Percentiles rank a stretch among this genome's conserved stretches.
These are phyloP conservation scores for Zonitis immaculata DNA, from an alignment of 2,888 invertebrate species.

Conservation along the genomic window DNA sequence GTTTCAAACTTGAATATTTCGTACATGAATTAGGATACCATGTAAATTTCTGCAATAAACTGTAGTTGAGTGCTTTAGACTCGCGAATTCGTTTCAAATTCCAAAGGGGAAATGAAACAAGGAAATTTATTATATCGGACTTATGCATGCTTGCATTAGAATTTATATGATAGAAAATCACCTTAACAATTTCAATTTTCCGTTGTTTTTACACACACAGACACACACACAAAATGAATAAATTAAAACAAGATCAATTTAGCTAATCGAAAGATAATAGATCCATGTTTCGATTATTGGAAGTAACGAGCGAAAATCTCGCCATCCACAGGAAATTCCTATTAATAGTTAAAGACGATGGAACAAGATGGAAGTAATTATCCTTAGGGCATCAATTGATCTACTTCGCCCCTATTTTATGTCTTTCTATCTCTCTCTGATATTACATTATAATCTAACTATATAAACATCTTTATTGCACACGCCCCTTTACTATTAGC, in stretches of 20 bases:
- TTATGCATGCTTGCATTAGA: constrained; percentile 34
- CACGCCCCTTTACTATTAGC: constrained; percentile 18
- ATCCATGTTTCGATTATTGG: neutral
- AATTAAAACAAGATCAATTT: too few relatives aligned
- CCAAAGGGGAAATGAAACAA: constrained; percentile 36
- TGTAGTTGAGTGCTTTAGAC: constrained; percentile 27
- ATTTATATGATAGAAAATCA: constrained; percentile 30
- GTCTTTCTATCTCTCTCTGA: constrained; percentile 6
- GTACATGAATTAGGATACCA: constrained; percentile 38
- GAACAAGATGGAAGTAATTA: constrained; percentile 19
- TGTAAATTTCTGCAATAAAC: constrained; percentile 41
- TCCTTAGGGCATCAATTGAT: constrained; percentile 23
- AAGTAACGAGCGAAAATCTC: too few relatives aligned
- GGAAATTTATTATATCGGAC: constrained; percentile 36
- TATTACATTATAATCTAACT: neutral
- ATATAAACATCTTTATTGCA: constrained; percentile 25
- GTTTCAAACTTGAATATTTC: constrained; percentile 37
- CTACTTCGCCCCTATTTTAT: too few relatives aligned
- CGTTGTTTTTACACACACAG: neutral
- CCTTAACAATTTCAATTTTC: constrained; percentile 20
- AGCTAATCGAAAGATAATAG: neutral
- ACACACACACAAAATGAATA: too few relatives aligned
- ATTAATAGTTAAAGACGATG: neutral
- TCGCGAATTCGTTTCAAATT: constrained; percentile 31
- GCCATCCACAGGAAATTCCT: too few relatives aligned